These are phyloP conservation scores for Tetropium fuscum DNA, from an alignment of 2,888 invertebrate species.

Conservation along the genomic window DNA sequence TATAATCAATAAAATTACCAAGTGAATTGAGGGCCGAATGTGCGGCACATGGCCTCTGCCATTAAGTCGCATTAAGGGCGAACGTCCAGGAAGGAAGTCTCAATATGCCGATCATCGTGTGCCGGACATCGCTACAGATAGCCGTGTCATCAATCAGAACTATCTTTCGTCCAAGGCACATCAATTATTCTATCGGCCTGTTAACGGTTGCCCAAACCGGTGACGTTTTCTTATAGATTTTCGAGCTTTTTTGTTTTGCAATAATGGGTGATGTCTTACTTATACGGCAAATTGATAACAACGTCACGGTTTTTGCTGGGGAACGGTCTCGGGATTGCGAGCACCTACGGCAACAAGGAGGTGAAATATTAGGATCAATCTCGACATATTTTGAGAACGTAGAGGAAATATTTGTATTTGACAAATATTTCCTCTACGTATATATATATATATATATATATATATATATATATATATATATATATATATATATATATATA, in stretches of 20 bases:
- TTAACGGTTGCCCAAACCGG: constrained; percentile 27
- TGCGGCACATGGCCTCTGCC: constrained; percentile 49
- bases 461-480: too few species aligned
- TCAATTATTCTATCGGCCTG: constrained; percentile 52
- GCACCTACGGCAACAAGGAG: constrained; percentile 15
- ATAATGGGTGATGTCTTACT: constrained; percentile 39
- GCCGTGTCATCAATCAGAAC: constrained; percentile 65
- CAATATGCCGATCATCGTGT: constrained; percentile 64
- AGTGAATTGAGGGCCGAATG: constrained; percentile 47
- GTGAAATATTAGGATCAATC: constrained; percentile 21
- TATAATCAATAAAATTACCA: constrained; percentile 53
- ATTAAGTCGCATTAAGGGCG: constrained; percentile 58
- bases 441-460: too few species aligned
- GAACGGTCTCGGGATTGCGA: constrained; percentile 16
- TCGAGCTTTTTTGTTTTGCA: constrained; percentile 34
- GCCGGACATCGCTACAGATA: constrained; percentile 62
- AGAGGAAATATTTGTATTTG: neutral
- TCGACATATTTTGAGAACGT: constrained; percentile 4
- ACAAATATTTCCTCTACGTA: constrained; percentile 11
- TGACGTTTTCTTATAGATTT: constrained; percentile 35
- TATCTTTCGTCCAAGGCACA: constrained; percentile 58
- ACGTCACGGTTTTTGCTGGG: constrained; percentile 30
- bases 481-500: too few species aligned
- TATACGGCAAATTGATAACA: constrained; percentile 38
- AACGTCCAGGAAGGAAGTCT: constrained; percentile 63